Percentiles rank a stretch among this genome's conserved stretches.
Conservation (phyloP, 2,797 vertebrate genomes). For the Danio kyathit region DNA sequence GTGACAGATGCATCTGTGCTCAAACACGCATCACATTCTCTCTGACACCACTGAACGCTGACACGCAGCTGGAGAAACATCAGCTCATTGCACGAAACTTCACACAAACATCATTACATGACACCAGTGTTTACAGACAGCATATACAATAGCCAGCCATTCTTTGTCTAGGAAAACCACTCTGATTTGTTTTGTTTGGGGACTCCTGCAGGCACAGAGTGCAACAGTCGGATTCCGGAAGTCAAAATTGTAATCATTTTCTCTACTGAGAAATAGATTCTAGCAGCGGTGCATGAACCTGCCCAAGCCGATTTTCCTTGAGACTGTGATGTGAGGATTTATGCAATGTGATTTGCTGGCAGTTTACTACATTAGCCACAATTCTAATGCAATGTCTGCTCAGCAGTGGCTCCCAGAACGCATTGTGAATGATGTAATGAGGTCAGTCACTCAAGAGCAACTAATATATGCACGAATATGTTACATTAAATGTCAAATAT, state of each 20-base stretch:
- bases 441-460: not conserved
- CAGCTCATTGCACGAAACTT: not conserved
- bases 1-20: slow-evolving; percentile 8
- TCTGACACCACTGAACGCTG: not conserved
- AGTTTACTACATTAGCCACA: not conserved
- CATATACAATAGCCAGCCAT: not conserved
- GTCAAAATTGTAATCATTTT: not conserved
- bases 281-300: slow-evolving; percentile 5
- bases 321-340: not conserved
- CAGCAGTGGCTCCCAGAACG: not conserved
- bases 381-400: not conserved
- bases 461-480: too few species aligned
- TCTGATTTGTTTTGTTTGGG: slow-evolving; percentile 7
- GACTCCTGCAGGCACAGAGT: not conserved
- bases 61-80: not conserved
- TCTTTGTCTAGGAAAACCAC: not conserved
- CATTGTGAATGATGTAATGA: not conserved
- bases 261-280: slow-evolving; percentile 16
- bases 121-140: not conserved
- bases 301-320: not conserved
- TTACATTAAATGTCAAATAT: not conserved
- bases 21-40: not conserved
- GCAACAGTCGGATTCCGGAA: not conserved
- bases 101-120: not conserved
- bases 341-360: not conserved